Evolutionary conservation across 2,113 vertebrate genomes (phyloP), one percentile per base, ranked within the genome.

Genomic region (Bos indicus): DNA sequence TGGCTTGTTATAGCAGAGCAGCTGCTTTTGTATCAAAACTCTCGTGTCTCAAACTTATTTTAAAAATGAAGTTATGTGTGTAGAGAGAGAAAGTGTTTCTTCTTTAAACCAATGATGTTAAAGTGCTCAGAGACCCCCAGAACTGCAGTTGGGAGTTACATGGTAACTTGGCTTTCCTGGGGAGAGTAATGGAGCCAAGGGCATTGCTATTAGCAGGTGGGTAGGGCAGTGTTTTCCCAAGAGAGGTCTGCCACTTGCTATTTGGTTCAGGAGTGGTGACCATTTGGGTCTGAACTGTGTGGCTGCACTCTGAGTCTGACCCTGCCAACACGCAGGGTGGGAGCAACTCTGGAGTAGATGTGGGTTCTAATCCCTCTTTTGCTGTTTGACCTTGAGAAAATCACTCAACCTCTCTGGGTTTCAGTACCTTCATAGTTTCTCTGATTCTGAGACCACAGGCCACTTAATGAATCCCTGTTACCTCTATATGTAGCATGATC

Each of bases 51-150:
- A 74, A 86, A 62, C 78, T 51, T 92, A 64, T 88, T 51, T 23
- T 56, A 77, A 62, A 88, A 56, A 56, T 43, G 28, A 95, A 85
- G 21, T 90, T 96, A 33, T 52, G 43, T 82, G 62, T 60, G 2
- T 60, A 96, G n/a, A 90, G 48, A 96, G 28, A 91, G n/a, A 80
- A 95, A 62, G n/a, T 77, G 1, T 94, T 48, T 93, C 36, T 78
- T 94, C n/a, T 82, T 88, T 94, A 85, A 97, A 17, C 51, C 71
- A 71, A 40, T 91, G 84, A 91, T 48, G 5, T 84, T 84, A 71
- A 88, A 40, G 33, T 94, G 14, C 48, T 95, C 33, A 64, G 54
- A 30, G 23, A 60, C 21, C 33, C 51, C 54, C 56, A 88, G 26
- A 91, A 40, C 52, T 86, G 52, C 95, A 78, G 33, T 21, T 43